Evolutionary conservation across 2,888 invertebrate species (phyloP), one percentile per base, ranked within the genome.

Genomic region (Cistogaster globosa): DNA sequence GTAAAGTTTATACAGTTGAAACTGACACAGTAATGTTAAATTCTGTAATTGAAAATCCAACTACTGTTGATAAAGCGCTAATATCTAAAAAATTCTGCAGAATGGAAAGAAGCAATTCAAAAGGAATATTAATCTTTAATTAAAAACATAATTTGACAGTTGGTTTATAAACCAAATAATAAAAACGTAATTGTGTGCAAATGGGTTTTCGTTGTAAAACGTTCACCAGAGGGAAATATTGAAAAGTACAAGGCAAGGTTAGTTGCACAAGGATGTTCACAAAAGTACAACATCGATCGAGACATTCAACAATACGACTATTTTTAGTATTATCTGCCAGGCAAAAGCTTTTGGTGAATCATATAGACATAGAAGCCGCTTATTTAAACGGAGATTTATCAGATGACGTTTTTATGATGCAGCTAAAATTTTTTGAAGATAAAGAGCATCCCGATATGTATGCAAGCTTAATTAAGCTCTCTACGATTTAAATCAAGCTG

Each of bases 231-330:
- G 76, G 88, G 87, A 36, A 48, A 51, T 22, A 68, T 87, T 7
- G 38, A 38, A 38, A 38, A 38, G 8, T 38, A 38, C 9, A 38
- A 38, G 38, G 38, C 38, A 38, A 69, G 89, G 20, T 83, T 89
- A 26, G 88, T 88, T 8, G 88, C 87, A 32, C 80, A 86, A 76
- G 88, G 88, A 18, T 89, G 86, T 86, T 86, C 81, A 5, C 89
- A 89, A 68, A 86, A 86, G n/a, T 8, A 55, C 18, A 67, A 72
- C 18, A 51, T 81, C 1, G 69, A 67, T 51, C 36, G 3, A n/a
- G 58, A 16, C 58, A 36, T 36, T 60, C 58, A n/a, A 60, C 58
- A 26, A 60, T 60, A 60, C 6, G 72, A 2, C 32, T 71, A n/a
- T 45, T 82, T 4, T 71, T 76, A 48, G 82, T 71, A 6, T 82